Base-by-base conservation (phyloP, 2,797 vertebrate genomes). In the Phaenicophaeus curvirostris region DNA sequence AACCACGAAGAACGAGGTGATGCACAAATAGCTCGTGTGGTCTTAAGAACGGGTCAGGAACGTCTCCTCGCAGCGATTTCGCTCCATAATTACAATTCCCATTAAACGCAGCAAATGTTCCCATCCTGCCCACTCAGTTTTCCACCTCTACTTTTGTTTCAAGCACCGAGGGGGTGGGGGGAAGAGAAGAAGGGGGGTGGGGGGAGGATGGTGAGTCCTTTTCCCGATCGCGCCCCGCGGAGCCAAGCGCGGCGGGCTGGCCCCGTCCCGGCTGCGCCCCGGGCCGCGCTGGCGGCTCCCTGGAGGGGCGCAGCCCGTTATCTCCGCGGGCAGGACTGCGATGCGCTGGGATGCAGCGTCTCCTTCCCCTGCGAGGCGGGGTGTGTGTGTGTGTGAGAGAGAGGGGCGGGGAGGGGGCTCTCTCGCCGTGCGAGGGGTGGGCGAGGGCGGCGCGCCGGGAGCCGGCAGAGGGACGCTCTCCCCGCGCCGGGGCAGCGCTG, bases 141-240 rank as follows among this genome's bases (percentile, higher is more conserved):
- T 96, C 92, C 95, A 91, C 85, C 90, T 95, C 78, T 90, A 95
- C 90, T 72, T 97, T 91, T 97, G 80, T 94, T 97, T 96, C 79
- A 83, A 41, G 78, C 50, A 35, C 24, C 54, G 66, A 35, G n/a
- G 42, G 67, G 66, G 57, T 30, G 28, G 21, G 59, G 61, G 11
- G 55, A 87, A 83, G 51, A 25, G 54, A 65, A 61, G 53, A 37
- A 31, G 39, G 9, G 23, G 30, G 39, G 20, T 7, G 23, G 23
- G 13, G 44, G 46, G 21, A 21, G 11, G 20, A 39, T 39, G 13
- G 39, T 42, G 57, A 50, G 7, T 13, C 24, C 27, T 53, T 65
- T 39, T n/a, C n/a, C n/a, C n/a, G n/a, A n/a, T n/a, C n/a, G n/a
- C n/a, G n/a, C n/a, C n/a, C 39, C 13, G 39, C 39, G 9, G 39